Conservation (phyloP, 2,113 vertebrate species). For the Phalacrocorax carbo region DNA sequence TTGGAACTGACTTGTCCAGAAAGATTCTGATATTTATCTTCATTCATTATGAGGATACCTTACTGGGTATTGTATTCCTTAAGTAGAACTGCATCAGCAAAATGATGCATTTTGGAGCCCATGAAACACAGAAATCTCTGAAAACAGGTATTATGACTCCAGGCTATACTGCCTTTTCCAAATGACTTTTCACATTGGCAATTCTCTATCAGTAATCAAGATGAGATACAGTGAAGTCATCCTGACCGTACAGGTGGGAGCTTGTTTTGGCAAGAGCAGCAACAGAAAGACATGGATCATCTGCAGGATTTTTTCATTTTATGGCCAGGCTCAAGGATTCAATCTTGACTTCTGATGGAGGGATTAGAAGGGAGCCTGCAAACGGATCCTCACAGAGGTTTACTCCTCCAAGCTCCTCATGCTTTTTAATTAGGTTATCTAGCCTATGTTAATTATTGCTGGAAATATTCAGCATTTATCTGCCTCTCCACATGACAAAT, state of each 20-base stretch:
- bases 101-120: neutral
- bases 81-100: neutral
- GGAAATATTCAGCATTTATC: neutral
- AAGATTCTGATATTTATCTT: neutral
- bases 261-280: neutral
- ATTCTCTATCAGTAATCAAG: neutral
- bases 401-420: neutral
- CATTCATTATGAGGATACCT: neutral
- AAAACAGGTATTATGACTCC: neutral
- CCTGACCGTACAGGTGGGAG: neutral
- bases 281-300: neutral
- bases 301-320: neutral
- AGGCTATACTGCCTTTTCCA: neutral
- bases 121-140: neutral
- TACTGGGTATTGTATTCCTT: neutral
- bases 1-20: neutral
- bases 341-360: neutral
- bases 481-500: neutral
- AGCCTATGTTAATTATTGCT: neutral
- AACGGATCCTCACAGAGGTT: neutral
- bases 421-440: neutral
- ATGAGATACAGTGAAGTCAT: neutral
- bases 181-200: neutral
- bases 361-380: neutral
- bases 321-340: neutral